phyloP scores from a whole-genome alignment of 1,140 invertebrate species.

The Heterodera carotae region DNA sequence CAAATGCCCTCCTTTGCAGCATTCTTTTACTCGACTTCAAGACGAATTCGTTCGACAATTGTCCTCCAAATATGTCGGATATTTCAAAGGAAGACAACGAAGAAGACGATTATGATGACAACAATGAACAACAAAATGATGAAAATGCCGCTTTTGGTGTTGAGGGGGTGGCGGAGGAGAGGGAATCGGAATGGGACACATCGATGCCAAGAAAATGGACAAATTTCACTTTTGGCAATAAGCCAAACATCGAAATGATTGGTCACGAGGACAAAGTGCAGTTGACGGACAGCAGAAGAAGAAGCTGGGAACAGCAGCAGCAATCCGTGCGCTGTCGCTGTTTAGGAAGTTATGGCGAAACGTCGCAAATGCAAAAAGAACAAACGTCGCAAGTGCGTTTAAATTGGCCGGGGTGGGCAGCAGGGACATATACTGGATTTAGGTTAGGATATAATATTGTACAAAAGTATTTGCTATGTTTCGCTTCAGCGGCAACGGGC shows the following conservation, averaged over 20 bases:
- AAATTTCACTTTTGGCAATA: too few relatives aligned
- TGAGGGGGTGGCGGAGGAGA: not conserved
- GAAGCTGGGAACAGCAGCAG: not conserved
- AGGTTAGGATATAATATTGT: too few relatives aligned
- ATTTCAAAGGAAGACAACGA: not conserved
- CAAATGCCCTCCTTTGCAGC: conserved; percentile 60
- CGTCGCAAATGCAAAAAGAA: not conserved
- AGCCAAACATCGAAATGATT: not conserved
- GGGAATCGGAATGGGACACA: not conserved
- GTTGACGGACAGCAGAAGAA: not conserved
- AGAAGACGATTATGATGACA: not conserved
- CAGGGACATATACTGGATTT: too few relatives aligned
- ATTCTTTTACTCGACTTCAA: conserved; percentile 90
- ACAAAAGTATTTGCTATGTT: too few relatives aligned
- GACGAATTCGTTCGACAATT: conserved; percentile 69
- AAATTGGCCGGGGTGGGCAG: not conserved
- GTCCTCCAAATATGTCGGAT: conserved; percentile 1
- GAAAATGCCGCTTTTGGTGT: too few relatives aligned
- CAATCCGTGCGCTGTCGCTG: not conserved
- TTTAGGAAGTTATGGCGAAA: not conserved
- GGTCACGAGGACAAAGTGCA: not conserved
- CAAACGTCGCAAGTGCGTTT: too few relatives aligned
- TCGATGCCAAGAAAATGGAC: not conserved
- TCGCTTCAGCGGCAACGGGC: not conserved
- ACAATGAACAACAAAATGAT: not conserved